Base-by-base conservation (phyloP, 2,797 vertebrate species). In the Gadopsis marmoratus region DNA sequence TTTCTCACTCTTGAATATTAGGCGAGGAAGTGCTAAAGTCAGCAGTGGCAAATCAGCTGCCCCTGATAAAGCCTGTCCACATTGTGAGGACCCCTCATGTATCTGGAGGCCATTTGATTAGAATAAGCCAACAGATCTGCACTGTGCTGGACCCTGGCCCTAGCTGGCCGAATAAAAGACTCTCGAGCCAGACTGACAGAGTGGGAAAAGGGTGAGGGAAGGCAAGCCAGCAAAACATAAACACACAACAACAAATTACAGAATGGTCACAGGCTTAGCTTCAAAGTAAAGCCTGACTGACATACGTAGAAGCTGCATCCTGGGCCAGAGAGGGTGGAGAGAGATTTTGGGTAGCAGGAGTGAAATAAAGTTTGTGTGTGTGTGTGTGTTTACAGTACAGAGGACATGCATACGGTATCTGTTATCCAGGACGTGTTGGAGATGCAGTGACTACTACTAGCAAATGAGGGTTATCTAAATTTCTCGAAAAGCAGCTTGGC, bases 271-370 rank as follows among this genome's bases (percentile, higher is more conserved):
- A 48, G 86, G 85, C 74, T 89, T 78, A 81, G 78, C 83, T 70
- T 87, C 79, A 83, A 81, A 88, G 78, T 66, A 90, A 87, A 92
- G 82, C 72, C 76, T 89, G 88, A 90, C 68, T 89, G 87, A 80
- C 87, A 45, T 43, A 63, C 29, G 73, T n/a, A 12, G 54, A 66
- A 26, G 69, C 31, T 75, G 59, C 56, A 69, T 79, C 64, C 41
- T 50, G 53, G 64, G 59, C 71, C 62, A 47, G 65, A 71, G 67
- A 78, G 69, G 64, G 54, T 37, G 31, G 33, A n/a, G 43, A 76
- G 71, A 82, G 74, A 72, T 60, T 63, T 64, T 71, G 71, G 64
- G 81, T 77, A 72, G 51, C 13, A 63, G 69, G 43, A 71, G 60
- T 39, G 64, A 79, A 73, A 66, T 59, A 43, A 77, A 71, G 53